These are phyloP conservation scores for Lipotes vexillifer DNA, from an alignment of 2,113 vertebrate genomes.

Conservation along the genomic window DNA sequence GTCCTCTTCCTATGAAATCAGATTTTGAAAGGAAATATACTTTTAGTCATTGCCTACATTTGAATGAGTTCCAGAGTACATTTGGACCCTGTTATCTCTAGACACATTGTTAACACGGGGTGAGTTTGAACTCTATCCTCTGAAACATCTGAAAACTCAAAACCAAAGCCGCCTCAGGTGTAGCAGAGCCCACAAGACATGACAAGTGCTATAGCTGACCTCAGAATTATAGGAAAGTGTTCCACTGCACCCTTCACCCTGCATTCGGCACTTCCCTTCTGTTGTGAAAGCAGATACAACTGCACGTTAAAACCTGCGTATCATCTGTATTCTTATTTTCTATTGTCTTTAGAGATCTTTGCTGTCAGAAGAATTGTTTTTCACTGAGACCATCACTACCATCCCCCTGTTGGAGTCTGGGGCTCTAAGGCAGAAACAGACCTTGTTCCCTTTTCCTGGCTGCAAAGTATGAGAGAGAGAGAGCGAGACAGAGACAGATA, in stretches of 20 bases:
- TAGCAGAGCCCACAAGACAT: background rate
- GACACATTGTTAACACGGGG: background rate
- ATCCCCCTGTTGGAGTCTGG: background rate
- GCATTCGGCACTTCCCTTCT: background rate
- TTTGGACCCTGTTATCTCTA: background rate
- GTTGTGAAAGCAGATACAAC: background rate
- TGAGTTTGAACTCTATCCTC: background rate
- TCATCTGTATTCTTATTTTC: background rate
- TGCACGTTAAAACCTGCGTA: background rate
- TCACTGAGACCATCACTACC: background rate
- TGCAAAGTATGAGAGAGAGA: background rate
- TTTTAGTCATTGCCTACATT: background rate
- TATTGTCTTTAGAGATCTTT: background rate
- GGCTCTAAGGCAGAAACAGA: background rate
- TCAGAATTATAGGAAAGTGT: background rate
- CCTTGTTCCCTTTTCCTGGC: background rate
- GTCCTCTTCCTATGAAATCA: constrained; percentile 70
- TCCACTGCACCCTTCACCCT: too few relatives aligned
- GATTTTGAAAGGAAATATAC: constrained; percentile 63
- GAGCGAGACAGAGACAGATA: background rate
- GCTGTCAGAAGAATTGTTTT: background rate
- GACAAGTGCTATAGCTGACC: background rate
- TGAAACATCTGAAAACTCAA: background rate
- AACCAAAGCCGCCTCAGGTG: background rate
- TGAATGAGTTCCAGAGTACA: constrained; percentile 47